phyloP scores from a whole-genome alignment of 2,797 vertebrate species.

The Parauchenoglanis punctatus region DNA sequence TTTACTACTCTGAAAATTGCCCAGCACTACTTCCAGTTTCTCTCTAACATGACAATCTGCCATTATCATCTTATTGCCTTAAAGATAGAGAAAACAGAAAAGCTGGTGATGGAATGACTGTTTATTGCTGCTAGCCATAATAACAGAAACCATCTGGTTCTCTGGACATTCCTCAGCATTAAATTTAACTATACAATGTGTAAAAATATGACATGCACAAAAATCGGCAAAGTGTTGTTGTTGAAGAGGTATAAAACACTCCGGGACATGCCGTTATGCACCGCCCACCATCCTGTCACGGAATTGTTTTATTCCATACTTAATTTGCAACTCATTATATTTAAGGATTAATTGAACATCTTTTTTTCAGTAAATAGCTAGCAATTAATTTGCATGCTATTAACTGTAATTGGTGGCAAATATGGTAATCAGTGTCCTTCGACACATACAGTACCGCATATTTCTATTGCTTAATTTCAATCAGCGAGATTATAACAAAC shows the following conservation, averaged over 20 bases:
- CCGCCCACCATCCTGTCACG: background rate
- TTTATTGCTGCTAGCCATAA: background rate
- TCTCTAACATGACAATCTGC: background rate
- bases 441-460: constrained; percentile 21
- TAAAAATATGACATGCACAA: background rate
- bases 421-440: constrained; percentile 27
- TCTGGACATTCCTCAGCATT: background rate
- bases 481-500: constrained; percentile 24
- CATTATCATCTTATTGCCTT: background rate
- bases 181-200: background rate
- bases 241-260: background rate
- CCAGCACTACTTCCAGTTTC: background rate
- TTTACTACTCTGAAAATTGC: background rate
- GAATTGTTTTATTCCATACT: background rate
- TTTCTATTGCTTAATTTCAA: constrained; percentile 21
- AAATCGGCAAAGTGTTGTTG: background rate
- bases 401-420: constrained; percentile 43
- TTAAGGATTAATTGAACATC: constrained; percentile 44
- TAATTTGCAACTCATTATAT: constrained; percentile 53
- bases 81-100: background rate
- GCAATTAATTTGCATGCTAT: constrained; percentile 47
- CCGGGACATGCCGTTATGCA: background rate
- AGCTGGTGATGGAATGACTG: too few relatives aligned
- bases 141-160: background rate
- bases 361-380: constrained; percentile 40